Evolutionary conservation across 2,797 vertebrate genomes (phyloP), one percentile per base, ranked within the genome.

Genomic region (Labroides dimidiatus): DNA sequence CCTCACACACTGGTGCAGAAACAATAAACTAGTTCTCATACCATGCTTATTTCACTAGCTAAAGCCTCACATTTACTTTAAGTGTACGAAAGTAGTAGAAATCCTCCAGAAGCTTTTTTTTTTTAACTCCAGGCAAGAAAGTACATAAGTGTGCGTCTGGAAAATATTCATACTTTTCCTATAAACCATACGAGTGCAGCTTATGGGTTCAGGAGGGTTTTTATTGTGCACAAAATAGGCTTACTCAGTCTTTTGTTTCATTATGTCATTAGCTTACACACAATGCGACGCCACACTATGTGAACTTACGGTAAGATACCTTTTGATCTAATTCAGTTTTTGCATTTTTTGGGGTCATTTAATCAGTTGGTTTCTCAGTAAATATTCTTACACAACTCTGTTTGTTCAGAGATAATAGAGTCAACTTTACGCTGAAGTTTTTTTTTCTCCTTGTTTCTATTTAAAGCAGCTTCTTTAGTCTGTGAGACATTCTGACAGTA

Each of bases 391-490:
- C 27, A 39, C n/a, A 58, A 21, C n/a, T 23, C 16, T 41, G 36
- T 53, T 43, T 61, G 19, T 49, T 54, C 16, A 54, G 24, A 63
- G 43, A 30, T 14, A 17, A 3, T 49, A 10, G 13, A 44, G 51
- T 51, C 45, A 44, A 17, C 19, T n/a, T 24, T 27, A 5, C 8
- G 7, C 17, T 2, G 17, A 43, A 20, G 6, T 5, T n/a, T 27
- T 49, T 51, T 33, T 44, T 15, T 37, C 48, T 48, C 7, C 14
- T 15, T 1, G 39, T 19, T 10, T 60, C 16, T 64, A 36, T 61
- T 49, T 54, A 53, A 80, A 62, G 41, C 54, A 36, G 17, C 20
- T 3, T 47, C 42, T 59, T 44, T 1, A 52, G 2, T 51, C 41
- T 63, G 19, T 33, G 51, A 39, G 48, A 45, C 37, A 49, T 3